Conservation (phyloP, 2,888 invertebrate species). For the Protophormia terraenovae region DNA sequence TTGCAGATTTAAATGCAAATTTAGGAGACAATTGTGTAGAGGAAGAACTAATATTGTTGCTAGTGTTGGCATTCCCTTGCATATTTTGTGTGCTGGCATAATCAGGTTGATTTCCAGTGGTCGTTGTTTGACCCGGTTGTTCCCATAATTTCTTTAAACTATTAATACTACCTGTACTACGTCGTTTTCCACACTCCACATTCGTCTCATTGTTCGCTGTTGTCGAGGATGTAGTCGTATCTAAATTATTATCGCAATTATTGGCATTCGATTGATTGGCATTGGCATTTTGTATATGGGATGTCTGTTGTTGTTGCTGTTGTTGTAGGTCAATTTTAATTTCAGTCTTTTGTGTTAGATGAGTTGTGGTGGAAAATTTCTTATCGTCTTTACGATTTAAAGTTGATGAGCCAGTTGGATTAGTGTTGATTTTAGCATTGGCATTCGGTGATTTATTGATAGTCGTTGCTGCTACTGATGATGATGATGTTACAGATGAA, state of each 20-base stretch:
- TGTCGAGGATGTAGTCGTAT: constrained; percentile 43
- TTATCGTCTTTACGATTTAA: constrained; percentile 69
- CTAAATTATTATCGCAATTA: constrained; percentile 49
- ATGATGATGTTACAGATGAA: not conserved
- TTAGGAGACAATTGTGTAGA: constrained; percentile 81
- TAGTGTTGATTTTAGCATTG: constrained; percentile 61
- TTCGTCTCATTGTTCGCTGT: constrained; percentile 48
- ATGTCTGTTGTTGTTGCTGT: constrained; percentile 75
- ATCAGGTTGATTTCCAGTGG: constrained; percentile 70
- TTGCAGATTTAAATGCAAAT: constrained; percentile 82
- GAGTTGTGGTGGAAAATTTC: constrained; percentile 68
- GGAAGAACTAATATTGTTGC: constrained; percentile 56
- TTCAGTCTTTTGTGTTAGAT: constrained; percentile 81
- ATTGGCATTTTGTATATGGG: constrained; percentile 52
- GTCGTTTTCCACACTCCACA: constrained; percentile 89
- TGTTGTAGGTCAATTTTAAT: constrained; percentile 80
- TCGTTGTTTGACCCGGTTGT: constrained; percentile 84
- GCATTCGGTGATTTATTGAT: constrained; percentile 66
- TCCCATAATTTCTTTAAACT: constrained; percentile 97
- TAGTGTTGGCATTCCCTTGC: constrained; percentile 81
- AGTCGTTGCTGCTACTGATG: constrained; percentile 41
- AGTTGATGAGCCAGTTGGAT: constrained; percentile 58
- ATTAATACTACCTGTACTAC: constrained; percentile 95
- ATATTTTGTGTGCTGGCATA: constrained; percentile 68
- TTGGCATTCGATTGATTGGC: constrained; percentile 68